Evolutionary conservation across 2,797 vertebrate species (phyloP).

Genomic region (Anniella stebbinsi): DNA sequence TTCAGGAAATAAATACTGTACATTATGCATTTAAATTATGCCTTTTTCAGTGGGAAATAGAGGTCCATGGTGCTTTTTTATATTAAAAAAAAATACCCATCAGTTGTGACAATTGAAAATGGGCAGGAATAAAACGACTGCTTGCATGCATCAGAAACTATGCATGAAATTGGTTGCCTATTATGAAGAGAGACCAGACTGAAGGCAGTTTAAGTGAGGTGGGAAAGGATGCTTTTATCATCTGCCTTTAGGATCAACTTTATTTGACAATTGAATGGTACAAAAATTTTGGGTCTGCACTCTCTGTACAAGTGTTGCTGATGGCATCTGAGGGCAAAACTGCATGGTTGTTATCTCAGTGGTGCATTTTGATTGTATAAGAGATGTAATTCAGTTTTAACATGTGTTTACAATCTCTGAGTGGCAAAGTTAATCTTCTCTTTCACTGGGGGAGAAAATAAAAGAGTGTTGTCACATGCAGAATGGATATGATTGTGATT

Average conservation of each 20-base stretch:
- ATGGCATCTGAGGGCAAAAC: background rate
- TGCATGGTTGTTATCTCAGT: background rate
- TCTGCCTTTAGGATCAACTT: slow-evolving; percentile 24
- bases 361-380: background rate
- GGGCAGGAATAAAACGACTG: background rate
- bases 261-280: slow-evolving; percentile 3
- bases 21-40: slow-evolving; percentile 21
- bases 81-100: background rate
- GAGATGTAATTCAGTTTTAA: slow-evolving; percentile 17
- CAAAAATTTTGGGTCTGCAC: background rate
- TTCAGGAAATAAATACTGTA: slow-evolving; percentile 20
- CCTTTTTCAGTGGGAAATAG: background rate
- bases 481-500: slow-evolving; percentile 8
- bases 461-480: background rate
- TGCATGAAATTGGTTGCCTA: slow-evolving; percentile 39
- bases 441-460: background rate
- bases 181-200: slow-evolving; percentile 15
- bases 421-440: background rate
- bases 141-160: slow-evolving; percentile 34
- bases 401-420: slow-evolving; percentile 4
- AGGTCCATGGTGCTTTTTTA: background rate
- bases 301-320: background rate
- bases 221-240: background rate
- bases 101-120: slow-evolving; percentile 19
- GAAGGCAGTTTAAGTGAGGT: background rate